phyloP scores from a whole-genome alignment of 2,113 vertebrate genomes.

The Emydura subglobosa region DNA sequence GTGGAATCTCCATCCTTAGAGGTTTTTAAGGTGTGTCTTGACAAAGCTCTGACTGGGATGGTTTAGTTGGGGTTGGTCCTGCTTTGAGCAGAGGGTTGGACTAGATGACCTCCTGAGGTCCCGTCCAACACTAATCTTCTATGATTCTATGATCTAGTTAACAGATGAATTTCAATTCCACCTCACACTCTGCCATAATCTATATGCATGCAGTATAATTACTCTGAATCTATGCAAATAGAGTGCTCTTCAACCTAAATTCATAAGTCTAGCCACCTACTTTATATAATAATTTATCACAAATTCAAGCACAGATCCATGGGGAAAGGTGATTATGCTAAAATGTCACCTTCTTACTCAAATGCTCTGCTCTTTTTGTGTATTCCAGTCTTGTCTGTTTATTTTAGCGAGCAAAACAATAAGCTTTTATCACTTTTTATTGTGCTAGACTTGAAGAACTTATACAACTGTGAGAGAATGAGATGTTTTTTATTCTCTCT shows the following conservation, averaged over 20 bases:
- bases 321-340: not conserved
- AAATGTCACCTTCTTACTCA: not conserved
- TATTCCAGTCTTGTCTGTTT: not conserved
- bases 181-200: not conserved
- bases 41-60: too few species aligned
- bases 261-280: not conserved
- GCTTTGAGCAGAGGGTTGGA: too few species aligned
- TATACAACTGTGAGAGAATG: not conserved
- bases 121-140: too few species aligned
- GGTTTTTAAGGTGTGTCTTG: too few species aligned
- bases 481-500: not conserved
- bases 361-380: not conserved
- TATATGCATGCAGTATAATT: not conserved
- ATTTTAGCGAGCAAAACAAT: slow-evolving; percentile 22
- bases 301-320: slow-evolving; percentile 2
- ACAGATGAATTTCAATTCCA: not conserved
- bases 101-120: too few species aligned
- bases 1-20: too few species aligned
- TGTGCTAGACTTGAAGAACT: slow-evolving; percentile 6
- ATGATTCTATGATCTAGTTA: not conserved
- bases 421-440: not conserved
- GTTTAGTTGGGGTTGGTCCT: too few species aligned
- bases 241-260: not conserved
- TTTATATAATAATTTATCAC: not conserved
- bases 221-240: not conserved